Base-by-base conservation (phyloP, 2,797 vertebrate genomes). In the Pseudopleuronectes americanus region DNA sequence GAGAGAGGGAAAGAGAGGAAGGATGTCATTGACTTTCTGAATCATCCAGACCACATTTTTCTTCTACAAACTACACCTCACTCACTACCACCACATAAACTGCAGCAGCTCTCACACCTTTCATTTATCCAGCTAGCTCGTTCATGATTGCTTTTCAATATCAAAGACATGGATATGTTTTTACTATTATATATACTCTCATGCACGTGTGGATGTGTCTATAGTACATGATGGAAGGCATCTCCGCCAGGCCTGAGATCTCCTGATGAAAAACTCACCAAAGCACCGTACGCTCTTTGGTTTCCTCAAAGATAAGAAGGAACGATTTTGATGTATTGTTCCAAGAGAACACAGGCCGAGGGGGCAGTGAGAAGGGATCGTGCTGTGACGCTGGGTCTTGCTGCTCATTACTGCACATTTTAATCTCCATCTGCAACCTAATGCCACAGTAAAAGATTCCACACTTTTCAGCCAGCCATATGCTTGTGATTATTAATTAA, bases 401-500 rank as follows among this genome's bases (percentile, higher is more conserved):
- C 57, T 24, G 51, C 54, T n/a, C 53, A 55, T 83, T 71, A 60
- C 73, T 73, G 68, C 79, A 84, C 74, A n/a, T 83, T 87, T 84
- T 85, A 81, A 81, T 85, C 81, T 82, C 61, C 61, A 85, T 91
- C 90, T 85, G 82, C 83, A 80, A 80, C 80, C 80, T 79, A 71
- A 84, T 78, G 84, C 85, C 83, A 80, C 85, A 83, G 81, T 87
- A 86, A 86, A 90, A 84, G 65, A 83, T 82, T 83, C 83, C 84
- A 73, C 77, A 73, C 85, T 86, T 86, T 86, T 86, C 65, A 72
- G 17, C 71, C 72, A 58, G 84, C 93, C 93, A 94, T 91, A 86
- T 94, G 92, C 82, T 87, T 89, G 91, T 82, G 66, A 93, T 94
- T 94, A 94, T 92, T 93, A 92, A 93, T 93, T 91, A 88, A 88